A percentile compares a stretch with the other conserved stretches of the same genome.
phyloP scores from a whole-genome alignment of 2,113 vertebrate species.

The Percopsis transmontana region DNA sequence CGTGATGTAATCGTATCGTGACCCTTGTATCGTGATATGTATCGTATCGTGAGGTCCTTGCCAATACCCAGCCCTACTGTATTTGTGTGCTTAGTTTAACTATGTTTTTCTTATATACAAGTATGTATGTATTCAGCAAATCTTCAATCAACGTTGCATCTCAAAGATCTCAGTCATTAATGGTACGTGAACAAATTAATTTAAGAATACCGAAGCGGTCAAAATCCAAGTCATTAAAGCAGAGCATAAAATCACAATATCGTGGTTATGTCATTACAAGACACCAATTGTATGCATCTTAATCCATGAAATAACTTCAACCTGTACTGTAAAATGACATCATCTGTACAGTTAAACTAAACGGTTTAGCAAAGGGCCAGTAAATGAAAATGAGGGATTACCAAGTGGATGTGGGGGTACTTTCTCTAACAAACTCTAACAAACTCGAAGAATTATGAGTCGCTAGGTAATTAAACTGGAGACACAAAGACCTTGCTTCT shows the following conservation, averaged over 20 bases:
- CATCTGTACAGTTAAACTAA: background rate
- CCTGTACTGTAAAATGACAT: constrained; percentile 6
- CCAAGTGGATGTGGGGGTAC: background rate
- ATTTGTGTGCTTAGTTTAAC: too few species aligned
- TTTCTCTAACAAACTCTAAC: constrained; percentile 7
- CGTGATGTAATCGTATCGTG: too few species aligned
- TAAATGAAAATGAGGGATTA: background rate
- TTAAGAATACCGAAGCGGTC: too few species aligned
- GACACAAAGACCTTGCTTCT: constrained; percentile 25
- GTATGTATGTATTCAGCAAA: too few species aligned
- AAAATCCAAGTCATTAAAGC: too few species aligned
- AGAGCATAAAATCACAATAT: background rate
- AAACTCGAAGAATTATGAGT: constrained; percentile 42
- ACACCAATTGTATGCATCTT: background rate
- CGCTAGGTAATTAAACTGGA: constrained; percentile 36
- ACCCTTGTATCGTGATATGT: too few species aligned
- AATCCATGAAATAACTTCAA: constrained; percentile 6
- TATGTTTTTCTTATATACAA: too few species aligned
- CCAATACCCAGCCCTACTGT: too few species aligned
- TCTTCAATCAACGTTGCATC: too few species aligned
- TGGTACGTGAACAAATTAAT: too few species aligned
- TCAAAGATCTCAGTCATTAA: too few species aligned
- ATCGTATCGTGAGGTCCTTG: too few species aligned
- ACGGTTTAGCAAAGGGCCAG: background rate
- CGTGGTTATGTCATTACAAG: background rate